phyloP scores from a whole-genome alignment of 2,113 vertebrate species.

The Macaca nemestrina region DNA sequence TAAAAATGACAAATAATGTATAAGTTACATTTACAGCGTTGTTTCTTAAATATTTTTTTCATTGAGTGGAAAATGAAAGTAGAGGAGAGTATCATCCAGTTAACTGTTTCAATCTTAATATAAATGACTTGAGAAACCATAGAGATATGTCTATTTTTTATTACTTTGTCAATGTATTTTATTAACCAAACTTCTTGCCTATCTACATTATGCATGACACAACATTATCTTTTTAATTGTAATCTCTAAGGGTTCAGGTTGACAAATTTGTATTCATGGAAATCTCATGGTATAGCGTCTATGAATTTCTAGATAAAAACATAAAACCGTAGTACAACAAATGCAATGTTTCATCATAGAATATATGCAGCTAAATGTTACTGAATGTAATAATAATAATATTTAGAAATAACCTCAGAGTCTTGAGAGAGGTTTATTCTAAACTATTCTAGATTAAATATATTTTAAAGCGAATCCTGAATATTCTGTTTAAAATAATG shows the following conservation, averaged over 20 bases:
- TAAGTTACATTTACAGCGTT: not conserved
- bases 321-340: slow-evolving; percentile 12
- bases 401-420: slow-evolving; percentile 5
- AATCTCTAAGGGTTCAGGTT: slow-evolving; percentile 5
- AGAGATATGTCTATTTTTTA: not conserved
- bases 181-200: slow-evolving; percentile 3
- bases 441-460: slow-evolving; percentile 3
- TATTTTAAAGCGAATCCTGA: slow-evolving; percentile 3
- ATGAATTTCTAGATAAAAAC: slow-evolving; percentile 40
- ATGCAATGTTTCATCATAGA: not conserved
- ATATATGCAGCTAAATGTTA: not conserved
- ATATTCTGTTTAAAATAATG: not conserved
- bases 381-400: not conserved
- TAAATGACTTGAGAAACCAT: slow-evolving; percentile 16
- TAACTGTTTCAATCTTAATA: slow-evolving; percentile 33
- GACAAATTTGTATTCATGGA: slow-evolving; percentile 55
- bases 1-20: not conserved
- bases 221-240: not conserved
- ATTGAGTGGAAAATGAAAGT: slow-evolving; percentile 27
- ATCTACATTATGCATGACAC: slow-evolving; percentile 15
- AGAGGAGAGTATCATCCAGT: not conserved
- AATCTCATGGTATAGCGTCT: not conserved
- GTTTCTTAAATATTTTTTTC: not conserved
- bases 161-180: slow-evolving; percentile 59
- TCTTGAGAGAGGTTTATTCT: not conserved